A percentile compares a stretch with the other conserved stretches of the same genome.
Evolutionary conservation across 2,888 invertebrate genomes (phyloP).

Genomic region (Xanthorhoe designata): DNA sequence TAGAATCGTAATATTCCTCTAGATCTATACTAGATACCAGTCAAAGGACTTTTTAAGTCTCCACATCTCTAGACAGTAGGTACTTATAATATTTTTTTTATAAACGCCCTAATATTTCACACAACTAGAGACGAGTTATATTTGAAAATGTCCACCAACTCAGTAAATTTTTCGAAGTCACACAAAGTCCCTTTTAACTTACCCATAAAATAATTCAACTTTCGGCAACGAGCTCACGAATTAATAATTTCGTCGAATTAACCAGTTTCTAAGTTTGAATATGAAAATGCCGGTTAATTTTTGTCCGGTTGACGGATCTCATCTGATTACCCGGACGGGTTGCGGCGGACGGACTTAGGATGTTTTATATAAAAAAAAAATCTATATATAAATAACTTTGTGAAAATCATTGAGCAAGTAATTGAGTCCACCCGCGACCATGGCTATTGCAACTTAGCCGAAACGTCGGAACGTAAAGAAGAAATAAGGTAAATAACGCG

Average conservation of each 20-base stretch:
- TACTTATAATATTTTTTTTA: not conserved
- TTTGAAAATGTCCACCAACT: constrained; percentile 1
- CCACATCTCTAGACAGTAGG: no score
- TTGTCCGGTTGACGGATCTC: constrained; percentile 66
- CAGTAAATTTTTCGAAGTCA: constrained; percentile 19
- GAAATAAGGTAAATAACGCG: no score
- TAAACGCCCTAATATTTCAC: not conserved
- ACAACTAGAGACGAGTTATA: not conserved
- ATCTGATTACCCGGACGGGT: constrained; percentile 67
- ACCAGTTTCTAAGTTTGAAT: constrained; percentile 56
- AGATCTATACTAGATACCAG: no score
- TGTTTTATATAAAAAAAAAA: not conserved
- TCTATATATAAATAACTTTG: not conserved
- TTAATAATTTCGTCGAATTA: constrained; percentile 47
- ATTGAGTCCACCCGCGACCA: no score
- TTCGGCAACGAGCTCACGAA: constrained; percentile 39
- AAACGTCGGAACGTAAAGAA: no score
- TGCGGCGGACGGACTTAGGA: constrained; percentile 35
- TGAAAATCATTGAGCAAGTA: no score
- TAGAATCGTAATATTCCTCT: no score
- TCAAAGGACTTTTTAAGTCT: no score
- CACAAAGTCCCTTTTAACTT: constrained; percentile 9
- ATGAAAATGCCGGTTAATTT: constrained; percentile 64
- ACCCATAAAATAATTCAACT: constrained; percentile 32
- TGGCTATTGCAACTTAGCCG: no score